These are phyloP conservation scores for Lasius platythorax DNA, from an alignment of 2,888 invertebrate species.

Conservation along the genomic window DNA sequence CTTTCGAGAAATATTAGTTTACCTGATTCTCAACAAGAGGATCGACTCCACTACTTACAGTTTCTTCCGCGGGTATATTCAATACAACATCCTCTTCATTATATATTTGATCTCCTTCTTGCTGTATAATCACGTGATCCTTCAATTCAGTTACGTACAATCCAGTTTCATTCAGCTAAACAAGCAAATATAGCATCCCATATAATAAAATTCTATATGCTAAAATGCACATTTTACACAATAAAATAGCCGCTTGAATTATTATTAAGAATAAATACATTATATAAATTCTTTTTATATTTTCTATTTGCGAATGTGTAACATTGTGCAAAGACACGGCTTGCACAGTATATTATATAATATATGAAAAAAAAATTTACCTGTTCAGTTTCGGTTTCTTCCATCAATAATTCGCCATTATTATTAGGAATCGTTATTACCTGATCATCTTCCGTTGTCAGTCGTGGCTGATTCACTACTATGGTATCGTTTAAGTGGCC, in stretches of 20 bases:
- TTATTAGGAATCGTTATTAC: conserved; percentile 84
- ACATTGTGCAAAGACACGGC: background rate
- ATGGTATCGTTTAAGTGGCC: conserved; percentile 93
- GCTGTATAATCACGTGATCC: conserved; percentile 87
- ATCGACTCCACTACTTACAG: conserved; percentile 76
- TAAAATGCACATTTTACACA: background rate
- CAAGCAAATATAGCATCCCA: conserved; percentile 7
- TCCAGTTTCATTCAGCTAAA: conserved; percentile 84
- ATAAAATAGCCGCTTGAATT: background rate
- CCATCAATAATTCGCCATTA: conserved; percentile 84
- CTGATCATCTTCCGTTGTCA: conserved; percentile 88
- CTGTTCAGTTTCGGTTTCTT: conserved; percentile 78
- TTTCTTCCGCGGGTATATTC: conserved; percentile 76
- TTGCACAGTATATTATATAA: background rate
- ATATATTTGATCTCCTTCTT: conserved; percentile 82
- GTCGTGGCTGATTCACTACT: conserved; percentile 93
- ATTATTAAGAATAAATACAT: background rate
- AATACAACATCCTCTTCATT: conserved; percentile 81
- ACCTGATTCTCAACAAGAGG: conserved; percentile 81
- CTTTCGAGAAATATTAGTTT: conserved; percentile 21
- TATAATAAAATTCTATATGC: background rate
- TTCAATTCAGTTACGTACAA: conserved; percentile 87
- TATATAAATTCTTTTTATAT: background rate
- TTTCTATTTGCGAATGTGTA: background rate
- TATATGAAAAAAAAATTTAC: conserved; percentile 60